Conservation (phyloP, 2,888 invertebrate species). For the Serripes groenlandicus region DNA sequence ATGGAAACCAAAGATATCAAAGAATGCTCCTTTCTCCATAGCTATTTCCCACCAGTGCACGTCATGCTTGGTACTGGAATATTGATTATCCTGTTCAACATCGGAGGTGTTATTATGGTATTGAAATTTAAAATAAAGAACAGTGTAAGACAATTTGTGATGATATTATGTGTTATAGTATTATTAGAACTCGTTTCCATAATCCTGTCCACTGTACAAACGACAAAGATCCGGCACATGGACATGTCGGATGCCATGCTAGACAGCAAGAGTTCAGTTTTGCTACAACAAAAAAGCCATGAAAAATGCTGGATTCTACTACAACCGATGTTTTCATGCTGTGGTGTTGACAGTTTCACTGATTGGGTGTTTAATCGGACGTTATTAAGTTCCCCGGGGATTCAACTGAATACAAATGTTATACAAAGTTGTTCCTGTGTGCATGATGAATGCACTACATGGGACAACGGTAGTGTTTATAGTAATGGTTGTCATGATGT, state of each 20-base stretch:
- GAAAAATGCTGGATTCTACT: not conserved
- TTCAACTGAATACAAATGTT: not conserved
- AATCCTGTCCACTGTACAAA: not conserved
- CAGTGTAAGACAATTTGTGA: constrained; percentile 3
- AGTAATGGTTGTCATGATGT: not conserved
- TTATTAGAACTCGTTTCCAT: not conserved
- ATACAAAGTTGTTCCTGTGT: not conserved
- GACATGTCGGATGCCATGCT: not conserved
- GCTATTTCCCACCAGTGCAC: not conserved
- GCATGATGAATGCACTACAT: not conserved
- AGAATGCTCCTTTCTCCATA: not conserved
- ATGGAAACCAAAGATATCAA: constrained; percentile 1
- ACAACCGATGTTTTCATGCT: not conserved
- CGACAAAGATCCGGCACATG: not conserved
- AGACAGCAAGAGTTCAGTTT: not conserved
- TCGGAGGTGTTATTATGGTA: not conserved
- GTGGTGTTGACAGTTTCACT: not conserved
- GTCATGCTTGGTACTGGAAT: not conserved
- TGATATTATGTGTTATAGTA: not conserved
- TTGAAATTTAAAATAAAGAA: not conserved
- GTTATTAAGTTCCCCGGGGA: not conserved
- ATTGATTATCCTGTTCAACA: not conserved
- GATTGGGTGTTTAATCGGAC: not conserved
- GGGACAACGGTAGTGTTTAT: not conserved
- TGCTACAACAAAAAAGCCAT: not conserved